phyloP scores from a whole-genome alignment of 2,888 invertebrate genomes.

The Mythimna pallens region DNA sequence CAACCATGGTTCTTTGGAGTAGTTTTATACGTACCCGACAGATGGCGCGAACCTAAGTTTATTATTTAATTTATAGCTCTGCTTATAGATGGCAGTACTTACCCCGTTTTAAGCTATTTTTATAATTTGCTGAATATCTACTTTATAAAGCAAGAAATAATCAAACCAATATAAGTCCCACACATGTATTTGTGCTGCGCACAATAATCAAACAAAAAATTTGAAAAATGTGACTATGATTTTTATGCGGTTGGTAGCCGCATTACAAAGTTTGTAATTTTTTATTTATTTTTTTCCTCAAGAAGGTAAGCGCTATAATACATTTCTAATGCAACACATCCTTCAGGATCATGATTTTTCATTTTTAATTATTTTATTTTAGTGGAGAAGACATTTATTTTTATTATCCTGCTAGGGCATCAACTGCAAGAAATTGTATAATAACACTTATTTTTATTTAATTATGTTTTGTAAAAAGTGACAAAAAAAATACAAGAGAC shows the following conservation, averaged over 20 bases:
- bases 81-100: slow-evolving; percentile 30
- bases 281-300: neutral
- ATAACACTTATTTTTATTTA: too few relatives aligned
- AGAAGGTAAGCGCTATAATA: neutral
- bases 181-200: neutral
- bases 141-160: neutral
- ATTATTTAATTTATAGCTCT: neutral
- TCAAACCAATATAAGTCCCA: neutral
- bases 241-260: slow-evolving; percentile 11
- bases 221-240: neutral
- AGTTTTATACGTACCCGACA: slow-evolving; percentile 25
- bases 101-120: neutral
- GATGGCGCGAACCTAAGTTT: slow-evolving; percentile 49
- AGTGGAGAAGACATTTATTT: neutral
- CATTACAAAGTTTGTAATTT: slow-evolving; percentile 11
- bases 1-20: slow-evolving; percentile 58
- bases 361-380: too few relatives aligned
- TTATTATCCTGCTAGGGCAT: too few relatives aligned
- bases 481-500: too few relatives aligned
- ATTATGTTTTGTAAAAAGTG: too few relatives aligned
- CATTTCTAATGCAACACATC: neutral
- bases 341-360: neutral
- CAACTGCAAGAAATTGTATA: too few relatives aligned
- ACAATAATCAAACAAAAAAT: neutral
- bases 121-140: neutral